Evolutionary conservation across 2,888 invertebrate species (phyloP).

Genomic region (Lordiphosa fenestrarum): DNA sequence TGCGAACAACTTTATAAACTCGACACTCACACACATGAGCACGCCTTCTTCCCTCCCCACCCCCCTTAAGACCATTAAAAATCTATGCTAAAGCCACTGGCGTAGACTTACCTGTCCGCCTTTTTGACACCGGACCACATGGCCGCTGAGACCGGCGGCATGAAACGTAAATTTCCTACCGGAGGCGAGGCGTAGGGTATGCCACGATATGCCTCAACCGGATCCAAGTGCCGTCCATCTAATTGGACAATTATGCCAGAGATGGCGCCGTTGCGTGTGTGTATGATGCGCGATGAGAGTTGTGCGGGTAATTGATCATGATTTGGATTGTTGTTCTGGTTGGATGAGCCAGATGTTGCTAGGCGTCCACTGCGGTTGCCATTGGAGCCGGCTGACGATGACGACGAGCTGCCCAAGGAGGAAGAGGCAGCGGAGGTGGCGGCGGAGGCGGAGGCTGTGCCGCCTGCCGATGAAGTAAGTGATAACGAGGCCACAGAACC

Average conservation of each 20-base stretch:
- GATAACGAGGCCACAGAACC: slow-evolving; percentile 65
- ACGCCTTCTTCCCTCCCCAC: not conserved
- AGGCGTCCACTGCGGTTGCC: slow-evolving; percentile 36
- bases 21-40: slow-evolving; percentile 7
- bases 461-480: slow-evolving; percentile 54
- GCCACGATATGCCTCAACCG: slow-evolving; percentile 95
- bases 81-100: not conserved
- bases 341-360: slow-evolving; percentile 24
- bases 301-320: slow-evolving; percentile 80
- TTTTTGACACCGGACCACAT: slow-evolving; percentile 94
- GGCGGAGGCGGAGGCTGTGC: slow-evolving; percentile 21
- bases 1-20: slow-evolving; percentile 30
- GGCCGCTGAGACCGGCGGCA: slow-evolving; percentile 97
- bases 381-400: slow-evolving; percentile 29
- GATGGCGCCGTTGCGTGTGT: slow-evolving; percentile 93
- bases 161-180: slow-evolving; percentile 92
- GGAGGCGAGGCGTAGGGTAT: slow-evolving; percentile 97
- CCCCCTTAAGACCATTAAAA: slow-evolving; percentile 1
- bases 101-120: slow-evolving; percentile 84
- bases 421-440: slow-evolving; percentile 20
- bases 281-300: slow-evolving; percentile 90
- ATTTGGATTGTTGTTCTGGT: slow-evolving; percentile 69
- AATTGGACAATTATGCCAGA: slow-evolving; percentile 92
- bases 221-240: slow-evolving; percentile 90
- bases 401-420: slow-evolving; percentile 22